Conservation (phyloP, 2,888 invertebrate genomes). For the Sphaerophoria rueppellii region DNA sequence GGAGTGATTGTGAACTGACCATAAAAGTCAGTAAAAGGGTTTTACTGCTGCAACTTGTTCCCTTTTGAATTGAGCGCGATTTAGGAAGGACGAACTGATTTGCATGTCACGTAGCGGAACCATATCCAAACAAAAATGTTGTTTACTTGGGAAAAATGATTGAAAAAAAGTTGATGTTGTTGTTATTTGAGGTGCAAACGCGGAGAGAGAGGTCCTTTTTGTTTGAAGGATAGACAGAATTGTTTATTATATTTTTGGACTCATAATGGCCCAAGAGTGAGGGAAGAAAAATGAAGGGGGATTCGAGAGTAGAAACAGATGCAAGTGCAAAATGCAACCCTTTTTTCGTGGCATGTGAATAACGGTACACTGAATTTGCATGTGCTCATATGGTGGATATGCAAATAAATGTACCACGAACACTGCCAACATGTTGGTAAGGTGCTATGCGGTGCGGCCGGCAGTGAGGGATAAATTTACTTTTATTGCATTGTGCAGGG, state of each 20-base stretch:
- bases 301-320: not conserved
- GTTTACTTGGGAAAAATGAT: conserved; percentile 11
- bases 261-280: conserved; percentile 15
- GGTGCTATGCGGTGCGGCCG: not conserved
- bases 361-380: conserved; percentile 20
- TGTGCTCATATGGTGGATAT: conserved; percentile 13
- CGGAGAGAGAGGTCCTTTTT: conserved; percentile 43
- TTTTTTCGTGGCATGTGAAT: conserved; percentile 54
- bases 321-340: conserved; percentile 33
- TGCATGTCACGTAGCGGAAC: conserved; percentile 66
- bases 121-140: conserved; percentile 40
- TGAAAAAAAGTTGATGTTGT: conserved; percentile 15
- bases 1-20: conserved; percentile 44
- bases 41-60: conserved; percentile 26
- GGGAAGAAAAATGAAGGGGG: not conserved
- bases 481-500: conserved; percentile 65
- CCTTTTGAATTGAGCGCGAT: not conserved
- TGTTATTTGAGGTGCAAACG: not conserved
- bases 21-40: conserved; percentile 52
- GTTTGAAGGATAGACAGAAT: conserved; percentile 57
- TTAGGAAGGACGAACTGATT: conserved; percentile 39
- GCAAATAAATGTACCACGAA: conserved; percentile 21
- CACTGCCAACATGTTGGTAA: conserved; percentile 25
- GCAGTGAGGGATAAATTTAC: conserved; percentile 58
- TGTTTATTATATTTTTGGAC: conserved; percentile 65